Base-by-base conservation (phyloP, 1,140 invertebrate species). In the Plutomurus gul region DNA sequence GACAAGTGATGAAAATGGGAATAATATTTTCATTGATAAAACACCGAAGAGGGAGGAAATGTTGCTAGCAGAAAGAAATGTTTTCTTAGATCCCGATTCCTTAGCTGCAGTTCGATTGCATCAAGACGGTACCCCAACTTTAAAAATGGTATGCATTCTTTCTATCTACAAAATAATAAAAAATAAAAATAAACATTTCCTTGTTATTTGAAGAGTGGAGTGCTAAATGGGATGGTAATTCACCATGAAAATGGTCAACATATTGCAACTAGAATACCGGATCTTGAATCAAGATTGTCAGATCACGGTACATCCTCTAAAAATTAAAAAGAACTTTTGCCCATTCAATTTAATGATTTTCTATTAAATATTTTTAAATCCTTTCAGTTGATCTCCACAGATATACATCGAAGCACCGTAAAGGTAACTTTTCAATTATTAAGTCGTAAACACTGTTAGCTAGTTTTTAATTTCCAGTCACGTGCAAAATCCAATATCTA, bases 171-270 rank as follows among this genome's bases (percentile, higher is more conserved):
- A 70, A 16, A n/a, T n/a, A n/a, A n/a, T n/a, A n/a, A n/a, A n/a
- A n/a, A n/a, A n/a, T n/a, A n/a, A n/a, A n/a, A n/a, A n/a, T n/a
- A n/a, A n/a, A n/a, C n/a, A n/a, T n/a, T n/a, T n/a, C n/a, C n/a
- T n/a, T n/a, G n/a, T 25, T 70, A 8, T 16, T 27, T 16, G 8
- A 3, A 74, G 72, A 33, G 16, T 33, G 72, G 72, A 30, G n/a
- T 74, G 6, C 27, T 74, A 0, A 16, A 74, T n/a, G 46, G 46
- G 18, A 30, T 47, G 43, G 16, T 36, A 1, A 74, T 74, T 36
- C 20, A 25, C 10, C 40, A 74, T 49, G 72, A 74, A 74, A 47
- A 74, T 74, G 72, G 72, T 8, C 22, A 33, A 13, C 72, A 74
- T 74, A 8, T 74, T n/a, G 40, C 27, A 2, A 74, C 72, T 0